Conservation (phyloP, 2,888 invertebrate species). For the Cosmia trapezina region DNA sequence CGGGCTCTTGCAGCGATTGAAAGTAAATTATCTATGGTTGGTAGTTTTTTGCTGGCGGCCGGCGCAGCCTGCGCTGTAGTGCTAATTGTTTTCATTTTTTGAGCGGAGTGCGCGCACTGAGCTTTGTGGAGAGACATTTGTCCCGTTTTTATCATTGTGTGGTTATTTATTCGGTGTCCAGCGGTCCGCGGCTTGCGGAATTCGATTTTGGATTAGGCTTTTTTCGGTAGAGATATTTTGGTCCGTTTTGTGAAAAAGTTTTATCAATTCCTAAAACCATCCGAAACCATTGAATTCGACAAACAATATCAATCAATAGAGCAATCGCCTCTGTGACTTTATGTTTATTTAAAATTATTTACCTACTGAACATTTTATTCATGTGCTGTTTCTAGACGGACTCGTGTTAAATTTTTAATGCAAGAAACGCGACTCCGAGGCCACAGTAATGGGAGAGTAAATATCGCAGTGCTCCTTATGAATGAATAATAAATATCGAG, state of each 20-base stretch:
- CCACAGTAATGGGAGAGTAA: conserved; percentile 86
- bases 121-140: conserved; percentile 70
- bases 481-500: conserved; percentile 86
- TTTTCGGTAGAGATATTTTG: conserved; percentile 48
- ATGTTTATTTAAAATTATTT: conserved; percentile 73
- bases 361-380: conserved; percentile 72
- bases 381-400: conserved; percentile 72
- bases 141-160: conserved; percentile 70
- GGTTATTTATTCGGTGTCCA: conserved; percentile 71
- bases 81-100: conserved; percentile 83
- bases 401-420: conserved; percentile 85
- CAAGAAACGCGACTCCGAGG: conserved; percentile 82
- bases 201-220: conserved; percentile 67
- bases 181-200: conserved; percentile 56
- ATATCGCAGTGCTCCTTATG: conserved; percentile 86
- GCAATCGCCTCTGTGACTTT: conserved; percentile 26
- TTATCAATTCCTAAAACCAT: conserved; percentile 33
- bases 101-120: conserved; percentile 56
- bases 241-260: conserved; percentile 26
- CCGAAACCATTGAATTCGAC: conserved; percentile 10
- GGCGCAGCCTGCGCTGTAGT: conserved; percentile 68
- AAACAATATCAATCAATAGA: conserved; percentile 51
- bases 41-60: conserved; percentile 70
- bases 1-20: conserved; percentile 76
- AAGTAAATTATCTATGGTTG: conserved; percentile 81